phyloP scores from a whole-genome alignment of 1,140 invertebrate genomes.

The Anagrus nilaparvatae region DNA sequence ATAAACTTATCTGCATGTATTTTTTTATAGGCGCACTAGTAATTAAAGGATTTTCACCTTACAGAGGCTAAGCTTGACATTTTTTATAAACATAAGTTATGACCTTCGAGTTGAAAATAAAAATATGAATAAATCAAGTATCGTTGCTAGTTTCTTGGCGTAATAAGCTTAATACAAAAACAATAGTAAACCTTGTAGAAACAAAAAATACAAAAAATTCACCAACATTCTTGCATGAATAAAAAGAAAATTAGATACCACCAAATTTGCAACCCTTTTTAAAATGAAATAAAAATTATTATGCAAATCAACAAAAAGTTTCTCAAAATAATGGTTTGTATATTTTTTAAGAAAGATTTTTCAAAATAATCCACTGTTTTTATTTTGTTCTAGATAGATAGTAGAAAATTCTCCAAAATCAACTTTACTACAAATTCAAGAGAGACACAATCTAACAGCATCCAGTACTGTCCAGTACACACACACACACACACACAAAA shows the following conservation, averaged over 20 bases:
- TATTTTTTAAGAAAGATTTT: too few relatives aligned
- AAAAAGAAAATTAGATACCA: neutral
- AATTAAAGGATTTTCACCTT: slow-evolving; percentile 42
- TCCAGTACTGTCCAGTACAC: too few relatives aligned
- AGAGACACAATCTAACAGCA: slow-evolving; percentile 15
- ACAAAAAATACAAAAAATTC: neutral
- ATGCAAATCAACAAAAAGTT: too few relatives aligned
- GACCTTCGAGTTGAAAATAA: slow-evolving; percentile 39
- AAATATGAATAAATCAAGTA: slow-evolving; percentile 15
- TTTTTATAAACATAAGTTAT: slow-evolving; percentile 53
- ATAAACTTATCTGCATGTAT: neutral
- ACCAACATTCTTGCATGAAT: neutral
- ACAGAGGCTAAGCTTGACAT: slow-evolving; percentile 40
- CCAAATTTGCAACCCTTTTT: too few relatives aligned
- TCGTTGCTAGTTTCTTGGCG: neutral
- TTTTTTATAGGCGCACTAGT: slow-evolving; percentile 47
- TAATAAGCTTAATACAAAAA: too few relatives aligned
- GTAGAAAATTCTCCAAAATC: slow-evolving; percentile 8
- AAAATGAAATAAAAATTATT: too few relatives aligned
- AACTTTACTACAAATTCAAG: neutral
- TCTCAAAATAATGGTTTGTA: slow-evolving; percentile 26
- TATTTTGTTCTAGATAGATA: slow-evolving; percentile 15
- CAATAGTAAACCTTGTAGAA: neutral
- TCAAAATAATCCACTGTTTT: too few relatives aligned
- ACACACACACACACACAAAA: too few relatives aligned